phyloP scores from a whole-genome alignment of 2,888 invertebrate species.

The Nephrotoma guestfalica region DNA sequence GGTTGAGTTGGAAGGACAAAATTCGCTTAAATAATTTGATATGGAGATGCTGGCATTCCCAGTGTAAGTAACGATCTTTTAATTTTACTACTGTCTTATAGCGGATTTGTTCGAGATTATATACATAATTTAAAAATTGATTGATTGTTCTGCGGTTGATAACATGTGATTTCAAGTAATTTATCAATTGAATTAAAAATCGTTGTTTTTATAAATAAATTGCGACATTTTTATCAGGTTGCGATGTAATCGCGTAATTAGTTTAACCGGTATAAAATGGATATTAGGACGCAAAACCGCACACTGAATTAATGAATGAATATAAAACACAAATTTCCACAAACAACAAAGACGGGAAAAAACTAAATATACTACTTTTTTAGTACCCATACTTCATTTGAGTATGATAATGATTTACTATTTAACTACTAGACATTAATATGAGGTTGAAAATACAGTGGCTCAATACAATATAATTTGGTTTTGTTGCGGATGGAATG shows the following conservation, averaged over 20 bases:
- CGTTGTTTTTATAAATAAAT: background rate
- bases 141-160: background rate
- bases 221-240: background rate
- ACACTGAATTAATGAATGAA: background rate
- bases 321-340: background rate
- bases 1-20: slow-evolving; percentile 96
- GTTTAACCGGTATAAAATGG: background rate
- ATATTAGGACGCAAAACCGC: background rate
- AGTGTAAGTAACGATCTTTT: slow-evolving; percentile 52
- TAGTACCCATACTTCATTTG: background rate
- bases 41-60: slow-evolving; percentile 99
- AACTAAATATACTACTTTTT: background rate
- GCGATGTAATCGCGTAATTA: background rate
- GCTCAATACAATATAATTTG: background rate
- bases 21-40: slow-evolving; percentile 98
- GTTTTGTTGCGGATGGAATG: no score
- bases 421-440: background rate
- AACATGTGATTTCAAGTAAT: background rate
- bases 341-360: background rate
- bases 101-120: background rate
- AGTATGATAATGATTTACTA: background rate
- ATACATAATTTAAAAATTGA: background rate
- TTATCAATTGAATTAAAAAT: background rate
- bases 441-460: background rate
- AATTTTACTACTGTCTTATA: no score